A percentile compares a stretch with the other conserved stretches of the same genome.
Conservation (phyloP, 2,797 vertebrate species). For the Phalloptychus januarius region DNA sequence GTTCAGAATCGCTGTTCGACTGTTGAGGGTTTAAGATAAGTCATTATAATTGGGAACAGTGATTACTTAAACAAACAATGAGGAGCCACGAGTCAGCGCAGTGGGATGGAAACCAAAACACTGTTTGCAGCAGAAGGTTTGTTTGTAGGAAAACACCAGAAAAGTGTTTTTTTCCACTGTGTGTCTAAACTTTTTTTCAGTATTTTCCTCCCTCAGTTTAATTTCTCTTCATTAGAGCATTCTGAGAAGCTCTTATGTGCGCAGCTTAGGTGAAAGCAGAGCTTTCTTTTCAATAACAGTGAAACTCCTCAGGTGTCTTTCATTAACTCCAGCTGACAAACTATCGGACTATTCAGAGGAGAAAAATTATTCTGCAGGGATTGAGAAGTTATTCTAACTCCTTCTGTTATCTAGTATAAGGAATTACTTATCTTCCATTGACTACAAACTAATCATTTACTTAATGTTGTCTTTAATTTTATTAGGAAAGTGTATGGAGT, state of each 20-base stretch:
- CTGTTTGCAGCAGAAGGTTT: background rate
- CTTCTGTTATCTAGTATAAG: background rate
- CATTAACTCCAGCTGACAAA: background rate
- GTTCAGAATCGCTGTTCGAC: background rate
- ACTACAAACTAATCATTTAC: background rate
- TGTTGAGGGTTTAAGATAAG: background rate
- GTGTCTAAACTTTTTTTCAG: background rate
- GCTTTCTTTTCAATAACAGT: background rate
- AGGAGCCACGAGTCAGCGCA: background rate
- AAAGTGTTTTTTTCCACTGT: background rate
- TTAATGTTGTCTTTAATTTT: background rate
- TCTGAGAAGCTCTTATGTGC: background rate
- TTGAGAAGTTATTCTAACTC: background rate
- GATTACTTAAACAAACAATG: constrained; percentile 2
- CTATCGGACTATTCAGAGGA: background rate
- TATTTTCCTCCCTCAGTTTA: background rate
- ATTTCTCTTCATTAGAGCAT: background rate
- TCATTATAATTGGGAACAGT: background rate
- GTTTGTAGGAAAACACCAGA: background rate
- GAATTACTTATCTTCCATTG: background rate
- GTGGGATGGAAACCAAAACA: background rate
- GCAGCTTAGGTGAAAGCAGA: background rate
- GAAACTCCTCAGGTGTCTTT: background rate
- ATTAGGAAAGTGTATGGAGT: background rate
- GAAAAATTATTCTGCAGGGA: background rate